Evolutionary conservation across 2,113 vertebrate species (phyloP).

Genomic region (Mustela nigripes): DNA sequence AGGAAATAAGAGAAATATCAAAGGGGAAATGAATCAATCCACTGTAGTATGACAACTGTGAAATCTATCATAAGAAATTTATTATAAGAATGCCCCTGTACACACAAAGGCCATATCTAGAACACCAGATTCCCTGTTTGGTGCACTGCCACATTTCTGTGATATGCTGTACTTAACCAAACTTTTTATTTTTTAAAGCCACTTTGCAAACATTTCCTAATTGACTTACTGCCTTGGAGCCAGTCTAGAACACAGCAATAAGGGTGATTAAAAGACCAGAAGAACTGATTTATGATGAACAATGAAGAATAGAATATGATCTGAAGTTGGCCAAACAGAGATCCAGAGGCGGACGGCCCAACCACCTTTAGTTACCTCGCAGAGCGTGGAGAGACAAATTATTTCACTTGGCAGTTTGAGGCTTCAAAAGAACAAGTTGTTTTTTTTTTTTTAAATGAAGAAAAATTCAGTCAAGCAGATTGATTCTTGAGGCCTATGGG

Average conservation of each 20-base stretch:
- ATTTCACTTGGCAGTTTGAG: background rate
- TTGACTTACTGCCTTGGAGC: constrained; percentile 74
- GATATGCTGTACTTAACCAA: background rate
- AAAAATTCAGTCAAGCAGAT: background rate
- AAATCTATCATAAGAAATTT: constrained; percentile 50
- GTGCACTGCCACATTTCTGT: background rate
- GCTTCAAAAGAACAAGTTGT: constrained; percentile 28
- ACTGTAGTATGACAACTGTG: background rate
- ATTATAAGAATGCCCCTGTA: background rate
- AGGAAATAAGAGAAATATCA: constrained; percentile 60
- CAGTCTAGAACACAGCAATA: constrained; percentile 53
- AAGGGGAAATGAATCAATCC: constrained; percentile 44
- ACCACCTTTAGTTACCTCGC: background rate
- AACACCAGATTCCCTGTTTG: background rate
- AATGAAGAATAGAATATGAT: constrained; percentile 58
- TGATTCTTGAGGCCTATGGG: background rate
- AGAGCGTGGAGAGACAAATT: background rate
- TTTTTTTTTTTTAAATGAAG: constrained; percentile 53
- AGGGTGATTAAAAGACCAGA: constrained; percentile 61
- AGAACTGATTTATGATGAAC: constrained; percentile 68
- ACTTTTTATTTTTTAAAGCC: constrained; percentile 25
- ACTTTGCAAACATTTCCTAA: constrained; percentile 64
- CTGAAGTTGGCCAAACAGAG: constrained; percentile 48
- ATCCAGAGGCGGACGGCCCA: background rate
- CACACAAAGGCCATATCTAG: background rate